phyloP scores from a whole-genome alignment of 2,888 invertebrate species.

The Crocallis elinguaria region DNA sequence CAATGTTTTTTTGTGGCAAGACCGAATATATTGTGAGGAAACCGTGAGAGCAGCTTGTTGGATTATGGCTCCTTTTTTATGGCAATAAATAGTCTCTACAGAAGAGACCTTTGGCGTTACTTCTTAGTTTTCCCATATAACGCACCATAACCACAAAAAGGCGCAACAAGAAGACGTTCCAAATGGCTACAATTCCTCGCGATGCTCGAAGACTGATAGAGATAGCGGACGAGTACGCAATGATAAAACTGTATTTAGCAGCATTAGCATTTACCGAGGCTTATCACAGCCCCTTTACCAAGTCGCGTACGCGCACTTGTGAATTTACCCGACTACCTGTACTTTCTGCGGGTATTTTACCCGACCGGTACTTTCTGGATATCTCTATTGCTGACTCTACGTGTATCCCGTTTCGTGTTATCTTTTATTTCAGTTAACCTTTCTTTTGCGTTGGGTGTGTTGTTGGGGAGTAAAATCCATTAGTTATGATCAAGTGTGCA shows the following conservation, averaged over 20 bases:
- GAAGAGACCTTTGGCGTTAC: too few species aligned
- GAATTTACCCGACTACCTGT: constrained; percentile 36
- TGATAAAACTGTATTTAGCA: constrained; percentile 73
- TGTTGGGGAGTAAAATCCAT: constrained; percentile 1
- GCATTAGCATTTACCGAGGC: constrained; percentile 69
- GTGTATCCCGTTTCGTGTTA: constrained; percentile 14
- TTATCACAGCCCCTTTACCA: constrained; percentile 59
- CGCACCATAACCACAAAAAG: constrained; percentile 7
- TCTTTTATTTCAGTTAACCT: constrained; percentile 19
- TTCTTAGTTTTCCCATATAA: neutral
- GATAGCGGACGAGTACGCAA: constrained; percentile 55
- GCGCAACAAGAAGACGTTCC: constrained; percentile 12
- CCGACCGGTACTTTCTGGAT: constrained; percentile 19
- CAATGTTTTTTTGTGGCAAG: too few species aligned
- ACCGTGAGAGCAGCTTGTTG: too few species aligned
- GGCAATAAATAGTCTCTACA: too few species aligned
- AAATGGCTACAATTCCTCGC: constrained; percentile 10
- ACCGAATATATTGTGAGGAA: too few species aligned
- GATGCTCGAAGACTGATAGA: constrained; percentile 22
- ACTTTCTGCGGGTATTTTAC: constrained; percentile 32
- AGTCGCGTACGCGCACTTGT: constrained; percentile 54
- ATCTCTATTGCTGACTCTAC: constrained; percentile 20
- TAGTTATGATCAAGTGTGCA: neutral
- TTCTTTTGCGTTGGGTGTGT: constrained; percentile 4
- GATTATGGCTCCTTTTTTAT: too few species aligned